Conservation (phyloP, 2,888 invertebrate species). For the Pycnomerus fuliginosus region DNA sequence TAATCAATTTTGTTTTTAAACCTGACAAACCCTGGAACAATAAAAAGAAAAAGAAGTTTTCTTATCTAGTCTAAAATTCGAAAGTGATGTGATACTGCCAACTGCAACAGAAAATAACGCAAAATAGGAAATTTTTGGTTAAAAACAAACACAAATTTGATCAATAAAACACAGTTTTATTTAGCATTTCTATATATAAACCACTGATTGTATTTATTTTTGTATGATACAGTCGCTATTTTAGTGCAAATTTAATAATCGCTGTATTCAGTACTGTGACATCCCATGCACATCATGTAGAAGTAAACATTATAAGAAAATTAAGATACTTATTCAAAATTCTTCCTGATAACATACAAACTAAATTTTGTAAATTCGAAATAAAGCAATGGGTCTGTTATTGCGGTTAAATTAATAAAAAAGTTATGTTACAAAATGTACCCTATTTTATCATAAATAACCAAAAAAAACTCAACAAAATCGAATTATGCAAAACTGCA, state of each 20-base stretch:
- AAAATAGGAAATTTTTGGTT: too few relatives aligned
- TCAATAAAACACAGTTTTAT: slow-evolving; percentile 36
- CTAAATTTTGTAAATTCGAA: slow-evolving; percentile 1
- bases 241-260: slow-evolving; percentile 31
- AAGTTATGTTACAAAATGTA: slow-evolving; percentile 8
- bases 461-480: too few relatives aligned
- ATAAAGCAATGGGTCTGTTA: too few relatives aligned
- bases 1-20: too few relatives aligned
- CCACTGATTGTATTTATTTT: slow-evolving; percentile 36
- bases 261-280: slow-evolving; percentile 27
- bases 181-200: slow-evolving; percentile 42
- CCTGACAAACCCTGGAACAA: too few relatives aligned
- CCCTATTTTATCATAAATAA: slow-evolving; percentile 11
- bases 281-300: slow-evolving; percentile 20
- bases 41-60: too few relatives aligned
- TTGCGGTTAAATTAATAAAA: slow-evolving; percentile 4
- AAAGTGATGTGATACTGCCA: too few relatives aligned
- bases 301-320: slow-evolving; percentile 6
- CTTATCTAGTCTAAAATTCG: too few relatives aligned
- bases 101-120: too few relatives aligned
- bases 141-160: slow-evolving; percentile 4
- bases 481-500: too few relatives aligned
- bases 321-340: too few relatives aligned
- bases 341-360: too few relatives aligned
- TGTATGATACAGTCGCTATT: slow-evolving; percentile 37